phyloP scores from a whole-genome alignment of 2,888 invertebrate species.

The Andrena minutula region DNA sequence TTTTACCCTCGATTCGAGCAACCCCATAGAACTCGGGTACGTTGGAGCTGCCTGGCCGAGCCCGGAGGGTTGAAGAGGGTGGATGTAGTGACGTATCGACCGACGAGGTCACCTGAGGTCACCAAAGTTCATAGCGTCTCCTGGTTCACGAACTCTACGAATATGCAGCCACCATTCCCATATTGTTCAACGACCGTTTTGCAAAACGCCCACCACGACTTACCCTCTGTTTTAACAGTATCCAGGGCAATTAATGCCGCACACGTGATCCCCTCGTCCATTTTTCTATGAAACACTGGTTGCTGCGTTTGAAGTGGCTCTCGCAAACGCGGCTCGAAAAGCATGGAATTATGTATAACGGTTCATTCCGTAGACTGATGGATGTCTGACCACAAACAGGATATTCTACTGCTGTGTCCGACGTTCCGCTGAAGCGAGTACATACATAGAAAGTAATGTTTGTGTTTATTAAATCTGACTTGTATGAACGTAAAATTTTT shows the following conservation, averaged over 20 bases:
- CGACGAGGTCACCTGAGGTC: slow-evolving; percentile 82
- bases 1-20: slow-evolving; percentile 42
- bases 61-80: slow-evolving; percentile 61
- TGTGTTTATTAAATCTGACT: no score
- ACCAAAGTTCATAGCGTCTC: slow-evolving; percentile 82
- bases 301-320: not conserved
- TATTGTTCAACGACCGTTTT: slow-evolving; percentile 17
- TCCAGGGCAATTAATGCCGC: no score
- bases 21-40: slow-evolving; percentile 59
- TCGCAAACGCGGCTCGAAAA: not conserved
- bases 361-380: no score
- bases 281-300: not conserved
- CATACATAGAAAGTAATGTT: no score
- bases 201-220: slow-evolving; percentile 3
- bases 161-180: slow-evolving; percentile 36
- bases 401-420: no score
- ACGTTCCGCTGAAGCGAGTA: no score
- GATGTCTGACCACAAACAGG: no score
- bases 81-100: slow-evolving; percentile 82
- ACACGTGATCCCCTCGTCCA: not conserved
- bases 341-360: not conserved
- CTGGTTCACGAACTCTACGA: slow-evolving; percentile 75
- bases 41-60: slow-evolving; percentile 56
- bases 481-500: no score
- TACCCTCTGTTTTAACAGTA: not conserved